Base-by-base conservation (phyloP, 2,797 vertebrate species). In the Anolis apletophallus region DNA sequence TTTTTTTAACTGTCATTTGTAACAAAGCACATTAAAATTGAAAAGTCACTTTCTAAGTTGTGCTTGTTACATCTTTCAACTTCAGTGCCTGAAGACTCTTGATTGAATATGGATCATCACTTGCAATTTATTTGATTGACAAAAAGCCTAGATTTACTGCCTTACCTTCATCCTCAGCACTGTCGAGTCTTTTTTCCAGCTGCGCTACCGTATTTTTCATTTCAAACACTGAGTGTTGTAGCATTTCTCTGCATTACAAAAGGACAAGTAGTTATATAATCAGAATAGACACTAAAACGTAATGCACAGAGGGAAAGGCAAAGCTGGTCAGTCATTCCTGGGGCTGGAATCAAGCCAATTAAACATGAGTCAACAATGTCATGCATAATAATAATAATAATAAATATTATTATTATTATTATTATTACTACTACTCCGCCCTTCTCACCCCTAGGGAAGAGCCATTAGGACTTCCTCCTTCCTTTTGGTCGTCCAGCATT, bases 201-300 rank as follows among this genome's bases (percentile, higher is more conserved):
- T 98, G 97, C 68, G 81, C 80, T 93, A 97, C 90, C 12, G 97
- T 97, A 23, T 92, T 96, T 89, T 91, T 95, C 93, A 98, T 93
- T 87, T 98, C 97, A 91, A 93, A 95, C 85, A 98, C 91, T 0
- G 98, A 98, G 23, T 95, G 96, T 71, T 98, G 94, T 13, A 98
- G 95, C 93, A 97, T 96, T 83, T 97, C 95, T 93, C 98, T 98
- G 90, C 74, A 36, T 69, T 81, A 93, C 85, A 89, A 36, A 91
- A 95, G 74, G 94, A 85, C 29, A 90, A 81, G 36, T 59, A 1
- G 4, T 46, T 89, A 78, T 40, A 84, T 21, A 21, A 91, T 67
- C 61, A 80, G 13, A 67, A 34, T 10, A 83, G 64, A 82, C 84
- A 69, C 9, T 3, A 46, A 34, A n/a, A 52, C 80, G 1, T 19